These are phyloP conservation scores for Oreochromis mossambicus DNA, from an alignment of 2,797 vertebrate species.

Conservation along the genomic window DNA sequence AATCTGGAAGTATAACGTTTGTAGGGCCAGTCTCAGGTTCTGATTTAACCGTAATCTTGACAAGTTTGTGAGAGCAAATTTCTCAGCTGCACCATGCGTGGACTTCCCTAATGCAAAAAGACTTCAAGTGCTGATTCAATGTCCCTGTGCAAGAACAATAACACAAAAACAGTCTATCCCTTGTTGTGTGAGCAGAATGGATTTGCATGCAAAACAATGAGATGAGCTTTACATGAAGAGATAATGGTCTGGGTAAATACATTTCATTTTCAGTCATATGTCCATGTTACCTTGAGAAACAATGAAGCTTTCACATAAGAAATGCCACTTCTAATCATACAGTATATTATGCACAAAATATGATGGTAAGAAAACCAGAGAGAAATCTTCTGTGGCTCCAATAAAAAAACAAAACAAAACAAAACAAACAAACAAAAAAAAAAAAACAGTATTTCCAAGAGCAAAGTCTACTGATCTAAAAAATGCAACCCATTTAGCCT, in stretches of 20 bases:
- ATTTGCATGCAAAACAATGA: constrained; percentile 75
- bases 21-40: constrained; percentile 18
- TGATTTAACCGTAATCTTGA: constrained; percentile 26
- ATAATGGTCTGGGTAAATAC: constrained; percentile 65
- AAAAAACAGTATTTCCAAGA: constrained; percentile 46
- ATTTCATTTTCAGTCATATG: constrained; percentile 63
- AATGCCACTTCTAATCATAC: constrained; percentile 69
- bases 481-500: constrained; percentile 57
- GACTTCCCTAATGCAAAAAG: constrained; percentile 56
- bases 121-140: constrained; percentile 66
- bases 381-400: constrained; percentile 54
- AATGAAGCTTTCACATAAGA: constrained; percentile 56
- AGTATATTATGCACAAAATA: constrained; percentile 74
- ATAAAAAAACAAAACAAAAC: neutral
- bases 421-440: neutral
- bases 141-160: constrained; percentile 63
- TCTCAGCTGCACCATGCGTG: constrained; percentile 66
- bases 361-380: constrained; percentile 59
- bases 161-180: constrained; percentile 66
- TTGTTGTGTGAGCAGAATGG: constrained; percentile 62
- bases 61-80: constrained; percentile 51
- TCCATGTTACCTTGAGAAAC: constrained; percentile 57
- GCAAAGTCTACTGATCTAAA: constrained; percentile 60
- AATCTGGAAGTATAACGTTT: constrained; percentile 38
- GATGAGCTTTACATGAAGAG: constrained; percentile 64